phyloP scores from a whole-genome alignment of 1,140 invertebrate genomes.

The Drosophila rufa region DNA sequence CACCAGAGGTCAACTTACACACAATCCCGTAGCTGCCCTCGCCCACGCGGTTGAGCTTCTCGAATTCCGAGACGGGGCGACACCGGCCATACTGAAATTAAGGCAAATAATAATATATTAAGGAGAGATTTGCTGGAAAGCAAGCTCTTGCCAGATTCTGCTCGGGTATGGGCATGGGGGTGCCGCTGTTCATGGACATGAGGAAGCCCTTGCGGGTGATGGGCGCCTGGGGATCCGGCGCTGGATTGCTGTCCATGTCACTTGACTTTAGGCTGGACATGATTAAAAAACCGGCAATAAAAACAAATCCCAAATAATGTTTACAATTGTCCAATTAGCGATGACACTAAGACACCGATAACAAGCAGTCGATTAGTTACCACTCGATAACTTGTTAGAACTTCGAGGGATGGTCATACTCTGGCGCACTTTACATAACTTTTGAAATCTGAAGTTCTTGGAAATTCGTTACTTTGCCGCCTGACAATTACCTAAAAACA shows the following conservation, averaged over 20 bases:
- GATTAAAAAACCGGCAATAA: constrained; percentile 9
- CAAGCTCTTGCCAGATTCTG: constrained; percentile 88
- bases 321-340: constrained; percentile 37
- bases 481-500: constrained; percentile 50
- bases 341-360: constrained; percentile 31
- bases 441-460: constrained; percentile 45
- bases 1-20: constrained; percentile 89
- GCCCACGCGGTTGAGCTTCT: constrained; percentile 97
- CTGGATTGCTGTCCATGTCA: constrained; percentile 67
- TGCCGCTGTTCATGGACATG: constrained; percentile 91
- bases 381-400: constrained; percentile 25
- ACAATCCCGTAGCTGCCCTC: constrained; percentile 99
- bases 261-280: constrained; percentile 68
- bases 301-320: constrained; percentile 8
- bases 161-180: constrained; percentile 94
- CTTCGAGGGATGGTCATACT: neutral
- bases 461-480: neutral
- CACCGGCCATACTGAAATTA: constrained; percentile 92
- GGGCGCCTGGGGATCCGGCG: constrained; percentile 90
- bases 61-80: constrained; percentile 97
- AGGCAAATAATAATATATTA: neutral
- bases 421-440: constrained; percentile 15
- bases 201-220: constrained; percentile 91
- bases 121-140: neutral
- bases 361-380: neutral